phyloP scores from a whole-genome alignment of 2,113 vertebrate species.

The Recurvirostra avosetta region DNA sequence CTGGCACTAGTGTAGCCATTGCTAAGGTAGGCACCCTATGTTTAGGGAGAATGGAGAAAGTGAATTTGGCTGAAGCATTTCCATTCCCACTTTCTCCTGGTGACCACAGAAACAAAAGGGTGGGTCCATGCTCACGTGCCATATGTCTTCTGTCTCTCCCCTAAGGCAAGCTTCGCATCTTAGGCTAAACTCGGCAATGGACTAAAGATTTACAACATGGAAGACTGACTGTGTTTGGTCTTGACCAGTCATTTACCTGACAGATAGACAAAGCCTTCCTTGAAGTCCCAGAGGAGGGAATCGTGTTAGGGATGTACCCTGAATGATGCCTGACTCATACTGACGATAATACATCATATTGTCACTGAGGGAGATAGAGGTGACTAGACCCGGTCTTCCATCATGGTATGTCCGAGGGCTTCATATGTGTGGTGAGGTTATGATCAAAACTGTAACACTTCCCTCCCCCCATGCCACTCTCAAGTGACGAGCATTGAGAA shows the following conservation, averaged over 20 bases:
- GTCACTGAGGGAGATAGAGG: background rate
- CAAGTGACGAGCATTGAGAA: background rate
- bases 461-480: background rate
- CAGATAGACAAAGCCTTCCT: background rate
- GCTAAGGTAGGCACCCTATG: background rate
- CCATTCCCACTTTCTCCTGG: background rate
- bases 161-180: background rate
- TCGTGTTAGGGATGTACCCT: background rate
- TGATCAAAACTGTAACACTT: background rate
- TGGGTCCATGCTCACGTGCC: fast-evolving
- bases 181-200: background rate
- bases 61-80: background rate
- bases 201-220: background rate
- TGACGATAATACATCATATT: background rate
- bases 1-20: background rate
- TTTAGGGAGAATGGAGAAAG: background rate
- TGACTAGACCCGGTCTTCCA: background rate
- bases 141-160: background rate
- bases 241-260: background rate
- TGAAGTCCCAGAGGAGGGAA: background rate
- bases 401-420: background rate
- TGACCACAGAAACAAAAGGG: background rate
- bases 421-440: background rate
- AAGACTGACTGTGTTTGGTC: background rate
- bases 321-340: background rate